Conservation (phyloP, 2,888 invertebrate genomes). For the Didymodactylos carnosus region DNA sequence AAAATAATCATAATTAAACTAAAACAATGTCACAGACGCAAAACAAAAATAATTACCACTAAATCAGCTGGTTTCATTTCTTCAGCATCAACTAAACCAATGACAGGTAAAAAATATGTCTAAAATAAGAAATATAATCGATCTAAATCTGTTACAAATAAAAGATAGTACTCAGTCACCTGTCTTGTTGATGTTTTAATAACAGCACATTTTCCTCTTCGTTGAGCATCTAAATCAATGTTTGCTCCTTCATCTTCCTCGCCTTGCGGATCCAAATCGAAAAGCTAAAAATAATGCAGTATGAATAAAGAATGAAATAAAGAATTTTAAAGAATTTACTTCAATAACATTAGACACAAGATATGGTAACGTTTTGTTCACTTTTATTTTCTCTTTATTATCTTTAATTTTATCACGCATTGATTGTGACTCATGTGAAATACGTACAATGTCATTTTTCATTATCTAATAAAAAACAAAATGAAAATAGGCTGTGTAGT, state of each 20-base stretch:
- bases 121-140: neutral
- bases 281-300: slow-evolving; percentile 37
- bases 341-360: slow-evolving; percentile 97
- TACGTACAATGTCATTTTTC: slow-evolving; percentile 94
- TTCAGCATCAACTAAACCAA: slow-evolving; percentile 93
- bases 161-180: neutral
- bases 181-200: slow-evolving; percentile 91
- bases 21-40: too few relatives aligned
- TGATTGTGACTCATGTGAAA: slow-evolving; percentile 82
- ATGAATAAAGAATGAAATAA: neutral
- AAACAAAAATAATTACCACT: slow-evolving; percentile 36
- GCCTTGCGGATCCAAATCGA: slow-evolving; percentile 92
- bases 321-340: slow-evolving; percentile 26
- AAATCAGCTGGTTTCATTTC: slow-evolving; percentile 84
- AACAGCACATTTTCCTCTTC: slow-evolving; percentile 97
- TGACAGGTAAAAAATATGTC: slow-evolving; percentile 95
- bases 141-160: neutral
- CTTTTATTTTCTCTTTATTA: slow-evolving; percentile 94
- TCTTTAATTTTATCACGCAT: slow-evolving; percentile 95
- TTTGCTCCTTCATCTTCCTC: slow-evolving; percentile 85
- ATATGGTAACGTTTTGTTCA: slow-evolving; percentile 94
- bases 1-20: too few relatives aligned
- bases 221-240: slow-evolving; percentile 85
- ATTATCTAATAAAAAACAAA: too few relatives aligned
- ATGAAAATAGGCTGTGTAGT: too few relatives aligned